phyloP scores from a whole-genome alignment of 2,797 vertebrate species.

The Acrossocheilus fasciatus region DNA sequence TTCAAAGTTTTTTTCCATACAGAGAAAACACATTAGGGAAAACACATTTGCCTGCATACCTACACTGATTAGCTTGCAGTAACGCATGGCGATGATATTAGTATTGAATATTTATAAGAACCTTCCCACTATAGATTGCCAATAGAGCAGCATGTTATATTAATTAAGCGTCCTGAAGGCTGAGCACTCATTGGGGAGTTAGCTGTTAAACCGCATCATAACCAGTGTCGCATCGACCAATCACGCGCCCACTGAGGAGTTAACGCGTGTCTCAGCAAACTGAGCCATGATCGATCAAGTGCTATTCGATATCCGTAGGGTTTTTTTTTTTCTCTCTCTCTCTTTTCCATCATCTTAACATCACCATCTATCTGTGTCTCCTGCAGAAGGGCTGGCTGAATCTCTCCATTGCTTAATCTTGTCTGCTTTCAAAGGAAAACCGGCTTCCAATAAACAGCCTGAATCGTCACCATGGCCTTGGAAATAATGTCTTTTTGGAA shows the following conservation, averaged over 20 bases:
- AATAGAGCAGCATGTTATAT: slow-evolving; percentile 48
- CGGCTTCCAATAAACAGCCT: slow-evolving; percentile 16
- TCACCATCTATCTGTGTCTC: slow-evolving; percentile 22
- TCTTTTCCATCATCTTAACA: slow-evolving; percentile 41
- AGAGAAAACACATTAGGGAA: background rate
- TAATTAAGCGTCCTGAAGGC: slow-evolving; percentile 50
- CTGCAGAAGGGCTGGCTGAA: background rate
- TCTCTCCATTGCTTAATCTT: slow-evolving; percentile 23
- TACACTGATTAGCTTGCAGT: slow-evolving; percentile 7
- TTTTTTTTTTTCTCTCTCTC: background rate
- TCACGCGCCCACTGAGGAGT: slow-evolving; percentile 21
- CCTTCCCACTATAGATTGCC: slow-evolving; percentile 37
- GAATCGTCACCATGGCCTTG: slow-evolving; percentile 23
- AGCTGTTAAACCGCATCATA: slow-evolving; percentile 44
- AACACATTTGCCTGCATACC: background rate
- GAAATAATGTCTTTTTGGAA: background rate
- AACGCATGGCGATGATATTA: slow-evolving; percentile 32
- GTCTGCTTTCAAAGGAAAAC: slow-evolving; percentile 33
- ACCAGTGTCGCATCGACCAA: slow-evolving; percentile 33
- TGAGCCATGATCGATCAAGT: slow-evolving; percentile 33
- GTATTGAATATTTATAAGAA: slow-evolving; percentile 37
- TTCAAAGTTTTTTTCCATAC: background rate
- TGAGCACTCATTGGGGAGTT: slow-evolving; percentile 37
- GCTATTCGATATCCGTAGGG: slow-evolving; percentile 12
- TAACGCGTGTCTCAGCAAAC: slow-evolving; percentile 59